Conservation (phyloP, 1,140 invertebrate genomes). For the Bombyx mori region DNA sequence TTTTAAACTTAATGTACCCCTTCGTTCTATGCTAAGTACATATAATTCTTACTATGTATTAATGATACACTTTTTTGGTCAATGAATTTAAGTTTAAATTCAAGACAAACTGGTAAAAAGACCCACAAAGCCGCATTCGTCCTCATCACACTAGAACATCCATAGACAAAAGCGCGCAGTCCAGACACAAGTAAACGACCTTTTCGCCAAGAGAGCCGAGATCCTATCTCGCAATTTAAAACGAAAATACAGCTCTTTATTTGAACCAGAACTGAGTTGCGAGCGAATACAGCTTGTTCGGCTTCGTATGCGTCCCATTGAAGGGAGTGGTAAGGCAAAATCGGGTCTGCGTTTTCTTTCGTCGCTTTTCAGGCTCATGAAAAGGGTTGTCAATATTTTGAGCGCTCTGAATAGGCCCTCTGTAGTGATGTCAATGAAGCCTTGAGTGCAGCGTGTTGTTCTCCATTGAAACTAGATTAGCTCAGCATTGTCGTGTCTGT, state of each 20-base stretch:
- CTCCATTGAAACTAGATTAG: constrained; percentile 20
- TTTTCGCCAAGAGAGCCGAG: background rate
- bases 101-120: background rate
- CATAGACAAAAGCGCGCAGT: background rate
- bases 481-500: constrained; percentile 2
- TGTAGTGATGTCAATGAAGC: constrained; percentile 52
- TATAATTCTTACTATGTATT: background rate
- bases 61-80: background rate
- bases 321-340: constrained; percentile 40
- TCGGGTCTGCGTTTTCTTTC: constrained; percentile 53
- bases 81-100: background rate
- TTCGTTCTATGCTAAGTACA: too few species aligned
- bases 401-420: constrained; percentile 51
- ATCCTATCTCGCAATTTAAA: constrained; percentile 20
- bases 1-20: too few species aligned
- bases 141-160: constrained; percentile 7
- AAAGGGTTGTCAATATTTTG: constrained; percentile 67
- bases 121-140: background rate
- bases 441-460: constrained; percentile 35
- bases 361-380: constrained; percentile 48
- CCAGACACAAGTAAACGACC: background rate
- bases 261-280: constrained; percentile 19
- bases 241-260: constrained; percentile 35
- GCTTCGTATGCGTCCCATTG: constrained; percentile 45
- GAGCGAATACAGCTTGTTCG: constrained; percentile 45